Base-by-base conservation (phyloP, 2,113 vertebrate species). In the Oncorhynchus gorbuscha region DNA sequence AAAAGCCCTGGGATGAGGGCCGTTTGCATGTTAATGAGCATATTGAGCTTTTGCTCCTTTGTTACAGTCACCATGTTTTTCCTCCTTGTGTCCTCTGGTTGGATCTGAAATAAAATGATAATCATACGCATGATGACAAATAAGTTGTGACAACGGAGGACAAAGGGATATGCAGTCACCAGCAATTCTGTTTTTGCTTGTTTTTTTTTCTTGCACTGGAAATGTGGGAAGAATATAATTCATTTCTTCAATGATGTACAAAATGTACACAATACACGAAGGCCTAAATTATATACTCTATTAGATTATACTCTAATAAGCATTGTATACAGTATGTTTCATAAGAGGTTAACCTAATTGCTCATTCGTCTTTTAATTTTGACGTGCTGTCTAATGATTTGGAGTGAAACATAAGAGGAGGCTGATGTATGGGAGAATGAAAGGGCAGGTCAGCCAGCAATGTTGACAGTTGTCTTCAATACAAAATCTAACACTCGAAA, bases 1-100 rank as follows among this genome's bases (percentile, higher is more conserved):
- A 67, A 67, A 67, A 67, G 13, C 65, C 65, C 26, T 16, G 30
- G 65, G 65, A 67, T 18, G 65, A 55, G 16, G 51, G 51, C 51
- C 62, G 14, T 67, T 67, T 67, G 65, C 24, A 67, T 67, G 65
- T 14, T 67, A 67, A 67, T 67, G 26, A 67, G 65, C 5, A 30
- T 26, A 67, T 30, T 67, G 26, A 30, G 65, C 65, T 32, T 30
- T 30, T 67, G 24, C 26, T 14, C 65, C 30, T 30, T 67, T 67
- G 65, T 67, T 67, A 67, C 65, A 30, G 26, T 67, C 9, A 22
- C 65, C 13, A 30, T 67, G 65, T 55, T 67, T 65, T 67, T 32
- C 26, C 24, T 67, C 18, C 16, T 67, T 16, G 65, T 4, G 13
- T 67, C 65, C 26, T 67, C 14, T 14, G 26, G 65, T 67, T 67